Conservation (phyloP, 2,888 invertebrate genomes). For the Polydrusus cervinus region DNA sequence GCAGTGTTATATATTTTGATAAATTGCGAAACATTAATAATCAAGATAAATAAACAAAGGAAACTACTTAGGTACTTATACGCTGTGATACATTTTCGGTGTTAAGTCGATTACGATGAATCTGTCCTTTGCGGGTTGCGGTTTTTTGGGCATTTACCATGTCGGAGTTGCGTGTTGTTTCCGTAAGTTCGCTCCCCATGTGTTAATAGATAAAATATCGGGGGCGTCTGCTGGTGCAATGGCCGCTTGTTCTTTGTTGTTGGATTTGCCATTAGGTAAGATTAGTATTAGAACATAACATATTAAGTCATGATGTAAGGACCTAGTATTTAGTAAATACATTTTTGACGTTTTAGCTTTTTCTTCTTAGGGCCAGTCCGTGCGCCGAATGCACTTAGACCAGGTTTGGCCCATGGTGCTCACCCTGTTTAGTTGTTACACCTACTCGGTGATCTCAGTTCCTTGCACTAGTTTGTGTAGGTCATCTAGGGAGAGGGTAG, state of each 20-base stretch:
- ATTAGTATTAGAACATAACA: constrained; percentile 56
- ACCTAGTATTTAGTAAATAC: too few species aligned
- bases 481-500: too few species aligned
- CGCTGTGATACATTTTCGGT: neutral
- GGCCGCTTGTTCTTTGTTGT: constrained; percentile 89
- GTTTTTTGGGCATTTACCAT: constrained; percentile 99
- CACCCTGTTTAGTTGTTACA: too few species aligned
- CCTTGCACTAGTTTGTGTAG: too few species aligned
- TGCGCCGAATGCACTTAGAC: too few species aligned
- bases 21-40: constrained; percentile 5
- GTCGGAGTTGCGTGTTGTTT: constrained; percentile 98
- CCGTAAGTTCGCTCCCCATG: constrained; percentile 94
- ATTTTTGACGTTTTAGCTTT: too few species aligned
- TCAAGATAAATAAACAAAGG: constrained; percentile 3
- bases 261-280: constrained; percentile 91
- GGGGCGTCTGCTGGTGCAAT: constrained; percentile 97
- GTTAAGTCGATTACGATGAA: constrained; percentile 76
- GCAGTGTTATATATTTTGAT: neutral
- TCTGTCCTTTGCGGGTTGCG: constrained; percentile 99
- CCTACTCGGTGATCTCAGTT: too few species aligned
- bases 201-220: constrained; percentile 89
- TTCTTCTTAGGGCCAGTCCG: too few species aligned
- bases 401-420: too few species aligned
- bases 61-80: neutral
- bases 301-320: too few species aligned